These are phyloP conservation scores for Oxyteleia sp. DNA, from an alignment of 2,888 invertebrate genomes.

Conservation along the genomic window DNA sequence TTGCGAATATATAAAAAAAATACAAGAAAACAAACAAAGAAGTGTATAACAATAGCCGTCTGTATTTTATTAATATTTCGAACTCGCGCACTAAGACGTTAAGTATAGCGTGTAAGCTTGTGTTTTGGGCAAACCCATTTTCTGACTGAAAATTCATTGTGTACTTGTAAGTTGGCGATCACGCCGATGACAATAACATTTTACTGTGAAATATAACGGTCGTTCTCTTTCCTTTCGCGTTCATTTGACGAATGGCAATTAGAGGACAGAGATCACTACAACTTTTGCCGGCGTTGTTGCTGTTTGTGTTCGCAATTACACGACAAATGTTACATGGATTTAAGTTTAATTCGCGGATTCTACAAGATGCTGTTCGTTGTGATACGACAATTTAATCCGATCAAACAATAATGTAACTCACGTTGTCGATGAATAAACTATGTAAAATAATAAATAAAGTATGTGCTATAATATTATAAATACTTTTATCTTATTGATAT, in stretches of 20 bases:
- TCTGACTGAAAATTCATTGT: slow-evolving; percentile 58
- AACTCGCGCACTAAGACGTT: slow-evolving; percentile 58
- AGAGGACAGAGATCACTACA: slow-evolving; percentile 6
- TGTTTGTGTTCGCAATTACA: slow-evolving; percentile 42
- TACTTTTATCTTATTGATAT: too few relatives aligned
- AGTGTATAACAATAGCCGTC: slow-evolving; percentile 64
- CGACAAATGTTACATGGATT: slow-evolving; percentile 24
- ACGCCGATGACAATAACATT: slow-evolving; percentile 57
- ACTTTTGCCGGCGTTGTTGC: slow-evolving; percentile 20
- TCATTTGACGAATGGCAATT: slow-evolving; percentile 20
- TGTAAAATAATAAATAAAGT: slow-evolving; percentile 68
- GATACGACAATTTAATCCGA: slow-evolving; percentile 58
- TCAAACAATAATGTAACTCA: slow-evolving; percentile 63
- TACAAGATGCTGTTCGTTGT: slow-evolving; percentile 56
- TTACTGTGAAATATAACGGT: slow-evolving; percentile 3
- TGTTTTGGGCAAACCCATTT: too few relatives aligned
- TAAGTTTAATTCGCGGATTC: slow-evolving; percentile 45
- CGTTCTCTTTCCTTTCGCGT: neutral
- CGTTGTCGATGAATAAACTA: slow-evolving; percentile 63
- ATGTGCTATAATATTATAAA: slow-evolving; percentile 61
- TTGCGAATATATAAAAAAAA: slow-evolving; percentile 62
- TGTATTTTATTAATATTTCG: slow-evolving; percentile 72
- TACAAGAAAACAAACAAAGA: slow-evolving; percentile 34
- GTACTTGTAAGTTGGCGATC: slow-evolving; percentile 54
- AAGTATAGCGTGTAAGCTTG: slow-evolving; percentile 64